Evolutionary conservation across 2,888 invertebrate genomes (phyloP).

Genomic region (Pammene fasciana): DNA sequence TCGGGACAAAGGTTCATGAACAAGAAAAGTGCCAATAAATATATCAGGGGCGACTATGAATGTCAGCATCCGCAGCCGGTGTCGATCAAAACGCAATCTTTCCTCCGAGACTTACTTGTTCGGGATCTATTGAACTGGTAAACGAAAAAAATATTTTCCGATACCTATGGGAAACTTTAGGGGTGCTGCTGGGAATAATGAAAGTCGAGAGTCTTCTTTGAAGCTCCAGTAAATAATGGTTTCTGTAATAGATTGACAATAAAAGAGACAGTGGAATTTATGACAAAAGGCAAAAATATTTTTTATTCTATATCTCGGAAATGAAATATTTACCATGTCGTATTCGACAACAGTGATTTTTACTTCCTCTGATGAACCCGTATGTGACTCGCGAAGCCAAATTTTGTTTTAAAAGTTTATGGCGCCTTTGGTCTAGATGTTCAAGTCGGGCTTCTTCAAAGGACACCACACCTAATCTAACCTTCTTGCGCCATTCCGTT

Average conservation of each 20-base stretch:
- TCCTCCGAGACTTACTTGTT: conserved; percentile 15
- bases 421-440: too few relatives aligned
- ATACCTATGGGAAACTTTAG: conserved; percentile 4
- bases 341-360: too few relatives aligned
- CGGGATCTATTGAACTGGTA: conserved; percentile 22
- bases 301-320: too few relatives aligned
- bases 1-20: conserved; percentile 13
- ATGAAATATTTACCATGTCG: too few relatives aligned
- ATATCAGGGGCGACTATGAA: conserved; percentile 17
- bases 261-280: neutral
- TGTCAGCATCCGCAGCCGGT: conserved; percentile 26
- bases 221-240: neutral
- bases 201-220: neutral
- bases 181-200: conserved; percentile 14
- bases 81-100: conserved; percentile 31
- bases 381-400: too few relatives aligned
- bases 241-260: neutral
- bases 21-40: conserved; percentile 30
- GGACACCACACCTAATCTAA: too few relatives aligned
- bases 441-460: too few relatives aligned
- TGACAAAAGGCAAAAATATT: too few relatives aligned
- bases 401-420: too few relatives aligned
- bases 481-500: too few relatives aligned
- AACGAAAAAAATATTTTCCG: conserved; percentile 25
- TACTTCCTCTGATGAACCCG: too few relatives aligned